Evolutionary conservation across 2,113 vertebrate species (phyloP).

Genomic region (Corythornis madagascariensis): DNA sequence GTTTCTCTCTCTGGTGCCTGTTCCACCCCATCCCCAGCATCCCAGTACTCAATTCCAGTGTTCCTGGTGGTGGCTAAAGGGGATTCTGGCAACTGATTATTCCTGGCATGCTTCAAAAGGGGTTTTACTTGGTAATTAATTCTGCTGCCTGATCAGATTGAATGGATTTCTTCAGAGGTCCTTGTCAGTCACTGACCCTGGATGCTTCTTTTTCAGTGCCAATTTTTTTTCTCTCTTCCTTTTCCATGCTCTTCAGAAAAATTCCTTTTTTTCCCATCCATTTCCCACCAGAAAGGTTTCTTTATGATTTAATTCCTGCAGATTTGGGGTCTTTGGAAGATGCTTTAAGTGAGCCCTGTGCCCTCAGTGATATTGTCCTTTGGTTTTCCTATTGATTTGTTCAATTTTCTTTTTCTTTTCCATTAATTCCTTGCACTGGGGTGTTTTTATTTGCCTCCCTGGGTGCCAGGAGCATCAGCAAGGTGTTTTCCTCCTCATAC

Average conservation of each 20-base stretch:
- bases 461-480: too few relatives aligned
- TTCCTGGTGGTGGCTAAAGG: too few relatives aligned
- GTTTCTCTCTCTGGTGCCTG: too few relatives aligned
- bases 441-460: background rate
- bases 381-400: background rate
- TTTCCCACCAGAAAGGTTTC: background rate
- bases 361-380: background rate
- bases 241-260: background rate
- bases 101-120: too few relatives aligned
- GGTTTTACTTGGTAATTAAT: too few relatives aligned
- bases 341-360: fast-evolving
- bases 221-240: background rate
- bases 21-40: too few relatives aligned
- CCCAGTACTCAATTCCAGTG: too few relatives aligned
- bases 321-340: background rate
- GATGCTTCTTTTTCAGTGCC: background rate
- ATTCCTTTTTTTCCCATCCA: too few relatives aligned
- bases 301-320: background rate
- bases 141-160: background rate
- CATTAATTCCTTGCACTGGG: background rate
- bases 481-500: background rate
- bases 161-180: background rate
- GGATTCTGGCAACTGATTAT: too few relatives aligned
- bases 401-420: too few relatives aligned
- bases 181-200: background rate